Evolutionary conservation across 2,113 vertebrate species (phyloP).

Genomic region (Strix aluco): DNA sequence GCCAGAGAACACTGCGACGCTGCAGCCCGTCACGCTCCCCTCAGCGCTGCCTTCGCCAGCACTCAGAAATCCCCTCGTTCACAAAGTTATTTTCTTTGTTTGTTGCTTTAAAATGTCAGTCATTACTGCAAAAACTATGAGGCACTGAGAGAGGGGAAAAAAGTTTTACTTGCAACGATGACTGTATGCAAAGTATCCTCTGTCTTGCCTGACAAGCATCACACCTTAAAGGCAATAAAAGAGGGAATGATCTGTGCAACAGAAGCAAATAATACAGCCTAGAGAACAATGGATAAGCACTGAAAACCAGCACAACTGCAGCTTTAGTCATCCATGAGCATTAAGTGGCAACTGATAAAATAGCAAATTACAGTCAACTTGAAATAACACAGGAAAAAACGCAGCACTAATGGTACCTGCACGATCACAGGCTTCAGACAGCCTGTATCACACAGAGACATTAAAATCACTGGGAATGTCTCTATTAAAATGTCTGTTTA

Average conservation of each 20-base stretch:
- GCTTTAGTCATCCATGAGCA: background rate
- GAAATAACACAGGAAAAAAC: accelerated
- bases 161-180: accelerated
- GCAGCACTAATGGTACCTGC: background rate
- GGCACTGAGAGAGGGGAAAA: background rate
- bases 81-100: background rate
- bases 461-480: background rate
- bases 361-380: accelerated
- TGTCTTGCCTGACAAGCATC: background rate
- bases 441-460: background rate
- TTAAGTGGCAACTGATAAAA: background rate
- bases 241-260: background rate
- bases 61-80: background rate
- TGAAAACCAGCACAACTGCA: background rate
- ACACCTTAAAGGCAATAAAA: background rate
- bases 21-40: background rate
- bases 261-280: background rate
- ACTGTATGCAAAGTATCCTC: accelerated
- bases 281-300: background rate
- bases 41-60: background rate
- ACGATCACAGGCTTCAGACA: background rate
- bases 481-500: background rate
- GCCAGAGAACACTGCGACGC: background rate
- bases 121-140: background rate
- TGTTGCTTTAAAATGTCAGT: background rate